Evolutionary conservation across 2,797 vertebrate species (phyloP), one percentile per base, ranked within the genome.

Genomic region (Phrynocephalus vlangalii): DNA sequence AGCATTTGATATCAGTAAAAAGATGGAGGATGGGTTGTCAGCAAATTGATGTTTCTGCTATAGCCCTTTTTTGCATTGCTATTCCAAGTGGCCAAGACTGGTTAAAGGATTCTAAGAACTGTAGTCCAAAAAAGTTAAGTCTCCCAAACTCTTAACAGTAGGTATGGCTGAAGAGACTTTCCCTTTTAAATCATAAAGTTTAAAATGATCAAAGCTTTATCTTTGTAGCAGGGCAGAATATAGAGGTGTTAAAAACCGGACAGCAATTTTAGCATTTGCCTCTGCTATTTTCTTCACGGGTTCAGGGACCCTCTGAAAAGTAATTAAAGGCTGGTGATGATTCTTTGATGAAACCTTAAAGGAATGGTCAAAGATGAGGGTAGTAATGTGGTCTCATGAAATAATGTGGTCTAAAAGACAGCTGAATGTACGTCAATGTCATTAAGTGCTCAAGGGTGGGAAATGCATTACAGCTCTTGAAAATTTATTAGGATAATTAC

Each of bases 401-500:
- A 83, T 83, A 71, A 84, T 38, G 60, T 26, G 20, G 81, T 33
- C 22, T 9, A 60, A n/a, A 20, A 56, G n/a, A 26, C 26, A 73
- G n/a, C 6, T 73, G 48, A 11, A 8, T 44, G 68, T 81, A 28
- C 26, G 22, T 75, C 75, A 73, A 66, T 33, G 44, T 38, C 70
- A 87, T 28, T 79, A 86, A 70, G 48, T 86, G 30, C 28, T 28
- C 22, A 44, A 85, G 38, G 44, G 24, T 86, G 52, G 67, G 60
- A 79, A 82, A 63, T 88, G 60, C 66, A 60, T 84, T 70, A 79
- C 72, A 81, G 83, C 90, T 38, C 86, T 88, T 89, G 82, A 88
- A 92, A 92, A 68, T 88, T 91, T 87, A 75, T 81, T 38, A 89
- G 83, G 94, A 89, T 80, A 50, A 71, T 92, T 82, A 82, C 38